Base-by-base conservation (phyloP, 2,888 invertebrate species). In the Agrotis exclamationis region DNA sequence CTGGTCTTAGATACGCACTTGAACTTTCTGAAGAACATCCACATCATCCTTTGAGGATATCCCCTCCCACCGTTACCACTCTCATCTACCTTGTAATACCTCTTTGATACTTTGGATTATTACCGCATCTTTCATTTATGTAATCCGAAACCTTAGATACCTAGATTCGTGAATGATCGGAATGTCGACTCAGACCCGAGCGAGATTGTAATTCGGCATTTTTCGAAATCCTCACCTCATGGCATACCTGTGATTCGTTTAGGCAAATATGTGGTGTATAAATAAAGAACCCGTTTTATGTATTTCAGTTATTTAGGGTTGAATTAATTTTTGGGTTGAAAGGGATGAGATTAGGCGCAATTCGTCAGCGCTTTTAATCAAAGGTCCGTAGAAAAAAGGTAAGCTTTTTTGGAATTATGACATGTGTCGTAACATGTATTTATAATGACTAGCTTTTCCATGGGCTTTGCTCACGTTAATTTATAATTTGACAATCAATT, bases 151-250 rank as follows among this genome's bases (percentile, higher is more conserved):
- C 47, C 22, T 3, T 33, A 28, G 24, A 1, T 47, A 11, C 14
- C 22, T 5, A 48, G 13, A n/a, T 24, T 53, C 56, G 64, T 56
- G 48, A 71, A 83, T 66, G 69, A 70, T 82, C 67, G 74, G 71
- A 76, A 82, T 83, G 56, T 59, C 65, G 64, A 51, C 16, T 7
- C 20, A 66, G 54, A 28, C 39, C 68, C 65, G 64, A 69, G 54
- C 22, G 50, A 62, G 74, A 70, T 80, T 74, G 45, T 63, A 65
- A 62, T 59, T 67, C 45, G 28, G 54, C 16, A 70, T 65, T 74
- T 74, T 70, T 70, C 20, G 22, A 53, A 39, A 22, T 33, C 48
- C 24, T 20, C 51, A 62, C 56, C 22, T 44, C 24, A 28, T 58
- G 13, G 45, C 13, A 3, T 67, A 56, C 64, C 45, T 63, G 63